phyloP scores from a whole-genome alignment of 2,113 vertebrate genomes.

The Anhinga anhinga region DNA sequence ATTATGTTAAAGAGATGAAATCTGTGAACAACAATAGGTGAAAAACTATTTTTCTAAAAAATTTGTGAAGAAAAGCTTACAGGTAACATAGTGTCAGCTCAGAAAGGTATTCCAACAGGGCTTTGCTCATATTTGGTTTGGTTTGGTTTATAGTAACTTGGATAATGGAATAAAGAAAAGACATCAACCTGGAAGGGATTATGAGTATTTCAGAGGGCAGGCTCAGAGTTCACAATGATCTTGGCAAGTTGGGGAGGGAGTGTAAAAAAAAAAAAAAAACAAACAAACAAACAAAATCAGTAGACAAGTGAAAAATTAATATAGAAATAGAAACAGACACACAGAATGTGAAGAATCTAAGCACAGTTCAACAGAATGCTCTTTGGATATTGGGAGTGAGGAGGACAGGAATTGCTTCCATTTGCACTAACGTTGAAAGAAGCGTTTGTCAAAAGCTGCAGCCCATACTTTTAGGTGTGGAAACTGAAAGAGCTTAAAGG shows the following conservation, averaged over 20 bases:
- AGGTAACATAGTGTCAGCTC: background rate
- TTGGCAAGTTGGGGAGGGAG: background rate
- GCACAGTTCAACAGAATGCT: background rate
- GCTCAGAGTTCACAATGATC: background rate
- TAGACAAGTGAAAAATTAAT: background rate
- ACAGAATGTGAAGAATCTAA: background rate
- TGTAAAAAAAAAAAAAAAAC: background rate
- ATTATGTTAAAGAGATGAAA: background rate
- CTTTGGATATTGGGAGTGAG: background rate
- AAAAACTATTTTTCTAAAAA: background rate
- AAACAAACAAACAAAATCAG: background rate
- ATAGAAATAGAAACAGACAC: background rate
- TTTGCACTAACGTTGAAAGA: background rate
- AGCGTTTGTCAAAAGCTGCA: background rate
- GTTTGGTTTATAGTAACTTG: background rate
- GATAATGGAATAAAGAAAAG: background rate
- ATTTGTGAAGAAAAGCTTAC: background rate
- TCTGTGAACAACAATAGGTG: background rate
- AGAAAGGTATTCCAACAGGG: background rate
- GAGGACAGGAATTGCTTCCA: background rate
- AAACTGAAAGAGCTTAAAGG: background rate
- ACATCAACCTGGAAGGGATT: background rate
- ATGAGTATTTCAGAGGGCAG: background rate
- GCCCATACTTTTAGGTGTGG: background rate
- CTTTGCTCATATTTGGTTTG: background rate